Evolutionary conservation across 2,797 vertebrate genomes (phyloP), one percentile per base, ranked within the genome.

Genomic region (Merluccius polli): DNA sequence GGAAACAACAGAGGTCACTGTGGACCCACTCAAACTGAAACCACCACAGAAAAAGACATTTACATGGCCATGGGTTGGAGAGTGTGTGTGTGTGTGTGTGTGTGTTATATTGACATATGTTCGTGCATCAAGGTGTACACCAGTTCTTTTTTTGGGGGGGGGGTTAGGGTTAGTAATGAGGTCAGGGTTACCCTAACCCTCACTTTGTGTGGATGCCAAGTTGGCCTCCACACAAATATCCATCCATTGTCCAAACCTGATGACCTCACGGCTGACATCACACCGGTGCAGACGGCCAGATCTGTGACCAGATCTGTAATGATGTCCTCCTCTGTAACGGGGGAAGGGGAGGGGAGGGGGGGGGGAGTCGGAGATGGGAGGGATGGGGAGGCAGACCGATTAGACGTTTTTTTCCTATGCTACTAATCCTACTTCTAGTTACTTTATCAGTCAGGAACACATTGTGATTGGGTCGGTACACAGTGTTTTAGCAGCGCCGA

Each of bases 401-500:
- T 7, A 1, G 36, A 70, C 72, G 73, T 85, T 75, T 72, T n/a
- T n/a, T n/a, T n/a, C 75, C 75, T 78, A 52, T 78, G 85, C 75
- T 87, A 74, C 79, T 24, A 13, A 36, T 74, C 72, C 59, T n/a
- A n/a, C n/a, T 69, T 68, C 1, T 7, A 33, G 35, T 72, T 33
- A 75, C 35, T 87, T 91, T 89, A 88, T 90, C 89, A 81, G 75
- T 16, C n/a, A 27, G 78, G 89, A 84, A 92, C 89, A 87, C 7
- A n/a, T 67, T 87, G 88, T 90, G 48, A 86, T 72, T 74, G 86
- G 74, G 35, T 72, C 27, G 71, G 75, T 79, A 83, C 87, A 86
- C 44, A 11, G 32, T 77, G 81, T 84, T 70, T 74, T 33, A 83
- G 85, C 84, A 85, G 70, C 73, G 35, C 8, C 52, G 24, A 59